phyloP scores from a whole-genome alignment of 2,888 invertebrate genomes.

The Drosophila lacicola region DNA sequence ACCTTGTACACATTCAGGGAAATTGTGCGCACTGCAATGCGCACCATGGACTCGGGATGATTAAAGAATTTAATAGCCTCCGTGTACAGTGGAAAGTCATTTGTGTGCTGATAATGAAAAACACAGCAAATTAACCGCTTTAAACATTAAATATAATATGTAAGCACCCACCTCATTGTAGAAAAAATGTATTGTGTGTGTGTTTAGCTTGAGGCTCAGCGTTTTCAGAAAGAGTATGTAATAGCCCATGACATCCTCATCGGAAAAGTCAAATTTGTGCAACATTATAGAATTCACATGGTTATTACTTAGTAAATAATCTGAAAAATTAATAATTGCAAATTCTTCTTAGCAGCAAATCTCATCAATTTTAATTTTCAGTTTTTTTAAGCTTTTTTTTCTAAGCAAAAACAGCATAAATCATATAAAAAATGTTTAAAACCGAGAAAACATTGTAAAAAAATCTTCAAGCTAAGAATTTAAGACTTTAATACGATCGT shows the following conservation, averaged over 20 bases:
- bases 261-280: constrained; percentile 99
- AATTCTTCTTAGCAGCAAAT: no score
- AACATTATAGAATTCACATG: constrained; percentile 99
- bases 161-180: constrained; percentile 92
- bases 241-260: constrained; percentile 99
- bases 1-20: constrained; percentile 98
- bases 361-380: no score
- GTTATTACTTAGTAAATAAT: constrained; percentile 99
- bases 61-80: constrained; percentile 99
- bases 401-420: no score
- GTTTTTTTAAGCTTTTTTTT: no score
- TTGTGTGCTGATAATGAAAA: constrained; percentile 89
- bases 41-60: constrained; percentile 99
- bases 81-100: constrained; percentile 99
- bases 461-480: no score
- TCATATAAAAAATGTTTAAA: no score
- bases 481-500: no score
- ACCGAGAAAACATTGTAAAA: no score
- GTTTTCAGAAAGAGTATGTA: constrained; percentile 99
- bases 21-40: constrained; percentile 98
- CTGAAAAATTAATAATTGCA: constrained; percentile 87
- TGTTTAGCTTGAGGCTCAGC: constrained; percentile 97
- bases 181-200: constrained; percentile 99
- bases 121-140: not conserved
- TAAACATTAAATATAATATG: not conserved